Conservation (phyloP, 2,888 invertebrate species). For the Cheilosia impressa region DNA sequence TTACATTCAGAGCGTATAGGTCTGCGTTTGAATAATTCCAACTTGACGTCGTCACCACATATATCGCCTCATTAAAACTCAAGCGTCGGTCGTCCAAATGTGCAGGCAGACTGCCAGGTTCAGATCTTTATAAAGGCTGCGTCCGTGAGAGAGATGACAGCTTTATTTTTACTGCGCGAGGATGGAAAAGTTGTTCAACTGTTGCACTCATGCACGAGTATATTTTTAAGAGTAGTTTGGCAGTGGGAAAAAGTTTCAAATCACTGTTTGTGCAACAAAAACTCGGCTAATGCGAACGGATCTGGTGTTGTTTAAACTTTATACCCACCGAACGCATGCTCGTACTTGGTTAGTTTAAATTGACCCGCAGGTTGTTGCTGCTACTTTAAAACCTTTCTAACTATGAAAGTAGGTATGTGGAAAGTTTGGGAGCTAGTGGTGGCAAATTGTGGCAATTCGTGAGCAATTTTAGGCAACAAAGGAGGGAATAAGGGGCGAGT, state of each 20-base stretch:
- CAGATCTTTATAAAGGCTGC: neutral
- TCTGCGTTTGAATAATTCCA: neutral
- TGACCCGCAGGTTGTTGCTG: neutral
- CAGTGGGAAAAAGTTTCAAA: neutral
- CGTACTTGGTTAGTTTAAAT: neutral
- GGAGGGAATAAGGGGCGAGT: too few species aligned
- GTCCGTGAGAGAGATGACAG: neutral
- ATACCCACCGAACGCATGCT: neutral
- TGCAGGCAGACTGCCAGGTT: neutral
- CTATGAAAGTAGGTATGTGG: too few species aligned
- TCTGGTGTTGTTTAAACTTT: conserved; percentile 7
- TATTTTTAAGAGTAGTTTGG: neutral
- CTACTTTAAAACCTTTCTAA: too few species aligned
- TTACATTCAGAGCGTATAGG: neutral
- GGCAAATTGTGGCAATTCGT: too few species aligned
- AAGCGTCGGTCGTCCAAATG: neutral
- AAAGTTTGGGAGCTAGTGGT: too few species aligned
- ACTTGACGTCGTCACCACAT: neutral
- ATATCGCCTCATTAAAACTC: neutral
- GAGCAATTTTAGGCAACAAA: too few species aligned
- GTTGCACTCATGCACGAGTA: neutral
- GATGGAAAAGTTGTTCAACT: neutral
- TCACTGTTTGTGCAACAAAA: neutral
- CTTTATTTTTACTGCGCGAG: neutral
- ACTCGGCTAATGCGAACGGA: neutral